Percentiles rank a stretch among this genome's conserved stretches.
Conservation (phyloP, 2,797 vertebrate genomes). For the Bucorvus abyssinicus region DNA sequence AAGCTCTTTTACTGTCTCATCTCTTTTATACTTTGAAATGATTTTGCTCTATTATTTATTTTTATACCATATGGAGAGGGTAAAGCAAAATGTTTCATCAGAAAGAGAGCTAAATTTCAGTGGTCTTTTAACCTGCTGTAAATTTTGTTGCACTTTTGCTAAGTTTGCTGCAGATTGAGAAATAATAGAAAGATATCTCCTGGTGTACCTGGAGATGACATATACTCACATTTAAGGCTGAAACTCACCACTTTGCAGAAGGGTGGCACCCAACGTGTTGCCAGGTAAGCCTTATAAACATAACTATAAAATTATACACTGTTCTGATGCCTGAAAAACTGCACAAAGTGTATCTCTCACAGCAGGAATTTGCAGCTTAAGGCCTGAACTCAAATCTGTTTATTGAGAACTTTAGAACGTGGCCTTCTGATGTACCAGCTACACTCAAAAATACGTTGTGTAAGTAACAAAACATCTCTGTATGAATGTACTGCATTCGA, state of each 20-base stretch:
- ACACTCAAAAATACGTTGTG: neutral
- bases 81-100: neutral
- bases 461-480: neutral
- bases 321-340: neutral
- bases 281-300: neutral
- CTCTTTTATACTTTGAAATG: neutral
- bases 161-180: neutral
- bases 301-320: neutral
- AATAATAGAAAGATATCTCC: neutral
- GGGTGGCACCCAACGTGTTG: neutral
- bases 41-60: neutral
- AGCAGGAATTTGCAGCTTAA: neutral
- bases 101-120: neutral
- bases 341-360: neutral
- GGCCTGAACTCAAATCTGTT: neutral
- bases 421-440: neutral
- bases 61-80: neutral
- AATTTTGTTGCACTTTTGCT: neutral
- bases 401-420: neutral
- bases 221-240: neutral
- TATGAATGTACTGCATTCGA: neutral
- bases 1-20: neutral
- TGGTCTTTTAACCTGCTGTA: neutral
- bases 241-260: neutral
- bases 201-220: neutral